Conservation (phyloP, 2,888 invertebrate genomes). For the Emmelina monodactyla region DNA sequence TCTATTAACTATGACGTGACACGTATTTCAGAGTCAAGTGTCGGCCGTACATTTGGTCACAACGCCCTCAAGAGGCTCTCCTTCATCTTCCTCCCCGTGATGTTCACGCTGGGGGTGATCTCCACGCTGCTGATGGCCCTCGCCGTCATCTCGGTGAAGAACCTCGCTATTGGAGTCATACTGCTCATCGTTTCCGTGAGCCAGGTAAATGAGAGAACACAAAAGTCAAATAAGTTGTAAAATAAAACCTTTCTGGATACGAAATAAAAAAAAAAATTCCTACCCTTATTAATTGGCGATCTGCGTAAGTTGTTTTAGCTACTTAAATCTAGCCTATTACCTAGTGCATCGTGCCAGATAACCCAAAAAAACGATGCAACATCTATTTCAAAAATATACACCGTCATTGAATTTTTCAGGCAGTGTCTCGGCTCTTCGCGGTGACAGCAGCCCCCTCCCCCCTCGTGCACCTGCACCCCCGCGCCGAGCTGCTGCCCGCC, state of each 20-base stretch:
- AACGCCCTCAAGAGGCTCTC: slow-evolving; percentile 74
- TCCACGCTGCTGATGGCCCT: slow-evolving; percentile 75
- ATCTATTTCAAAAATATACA: too few relatives aligned
- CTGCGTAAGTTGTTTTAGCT: too few relatives aligned
- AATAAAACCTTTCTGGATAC: too few relatives aligned
- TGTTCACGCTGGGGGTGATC: slow-evolving; percentile 79
- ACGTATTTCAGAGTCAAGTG: slow-evolving; percentile 38
- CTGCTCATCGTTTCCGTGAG: slow-evolving; percentile 68
- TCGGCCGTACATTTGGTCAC: slow-evolving; percentile 76
- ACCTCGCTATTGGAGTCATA: slow-evolving; percentile 74
- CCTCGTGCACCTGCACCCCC: slow-evolving; percentile 49
- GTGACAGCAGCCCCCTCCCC: slow-evolving; percentile 44
- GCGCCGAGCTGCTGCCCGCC: slow-evolving; percentile 44
- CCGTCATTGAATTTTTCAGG: slow-evolving; percentile 32
- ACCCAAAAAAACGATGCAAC: too few relatives aligned
- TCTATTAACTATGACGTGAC: too few relatives aligned
- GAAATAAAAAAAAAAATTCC: too few relatives aligned
- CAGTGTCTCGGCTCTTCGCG: slow-evolving; percentile 44
- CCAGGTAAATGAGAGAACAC: slow-evolving; percentile 46
- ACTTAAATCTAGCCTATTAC: too few relatives aligned
- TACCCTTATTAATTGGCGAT: too few relatives aligned
- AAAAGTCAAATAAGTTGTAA: too few relatives aligned
- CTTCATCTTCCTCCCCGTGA: slow-evolving; percentile 75
- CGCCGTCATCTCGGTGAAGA: slow-evolving; percentile 76
- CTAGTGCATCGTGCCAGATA: too few relatives aligned